A percentile compares a stretch with the other conserved stretches of the same genome.
These are phyloP conservation scores for Cavia aperea DNA, from an alignment of 2,113 vertebrate species.

Conservation along the genomic window DNA sequence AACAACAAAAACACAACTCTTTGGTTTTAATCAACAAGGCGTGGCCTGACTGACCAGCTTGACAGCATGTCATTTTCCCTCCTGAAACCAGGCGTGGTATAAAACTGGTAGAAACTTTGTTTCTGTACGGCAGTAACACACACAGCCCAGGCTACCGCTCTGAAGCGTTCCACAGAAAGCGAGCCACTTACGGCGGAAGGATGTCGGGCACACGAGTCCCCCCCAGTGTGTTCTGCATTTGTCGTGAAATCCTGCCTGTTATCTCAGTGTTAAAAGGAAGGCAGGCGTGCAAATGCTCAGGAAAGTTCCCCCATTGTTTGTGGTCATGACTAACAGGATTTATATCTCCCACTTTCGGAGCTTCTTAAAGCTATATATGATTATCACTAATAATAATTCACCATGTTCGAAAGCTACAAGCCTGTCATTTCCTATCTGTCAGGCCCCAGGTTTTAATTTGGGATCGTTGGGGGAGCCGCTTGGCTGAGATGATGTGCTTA, in stretches of 20 bases:
- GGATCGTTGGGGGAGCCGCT: not conserved
- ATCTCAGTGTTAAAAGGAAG: not conserved
- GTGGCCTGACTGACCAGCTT: not conserved
- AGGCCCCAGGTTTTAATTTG: not conserved
- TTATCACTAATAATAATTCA: conserved; percentile 18
- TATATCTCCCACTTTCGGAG: conserved; percentile 8
- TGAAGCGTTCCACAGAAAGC: not conserved
- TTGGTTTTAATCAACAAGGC: not conserved
- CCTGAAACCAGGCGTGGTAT: conserved; percentile 33
- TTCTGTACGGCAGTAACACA: not conserved
- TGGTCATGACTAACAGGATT: not conserved
- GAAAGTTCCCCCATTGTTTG: not conserved
- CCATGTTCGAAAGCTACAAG: not conserved
- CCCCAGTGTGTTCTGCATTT: conserved; percentile 20
- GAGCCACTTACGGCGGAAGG: not conserved
- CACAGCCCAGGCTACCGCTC: not conserved
- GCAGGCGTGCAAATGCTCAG: not conserved
- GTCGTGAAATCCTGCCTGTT: not conserved
- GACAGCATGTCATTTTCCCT: not conserved
- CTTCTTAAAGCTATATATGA: conserved; percentile 32
- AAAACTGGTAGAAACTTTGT: not conserved
- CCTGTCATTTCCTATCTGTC: not conserved
- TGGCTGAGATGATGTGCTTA: not conserved
- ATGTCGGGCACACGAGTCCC: not conserved
- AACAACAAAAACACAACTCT: not conserved